Base-by-base conservation (phyloP, 2,113 vertebrate species). In the Dinomys branickii region DNA sequence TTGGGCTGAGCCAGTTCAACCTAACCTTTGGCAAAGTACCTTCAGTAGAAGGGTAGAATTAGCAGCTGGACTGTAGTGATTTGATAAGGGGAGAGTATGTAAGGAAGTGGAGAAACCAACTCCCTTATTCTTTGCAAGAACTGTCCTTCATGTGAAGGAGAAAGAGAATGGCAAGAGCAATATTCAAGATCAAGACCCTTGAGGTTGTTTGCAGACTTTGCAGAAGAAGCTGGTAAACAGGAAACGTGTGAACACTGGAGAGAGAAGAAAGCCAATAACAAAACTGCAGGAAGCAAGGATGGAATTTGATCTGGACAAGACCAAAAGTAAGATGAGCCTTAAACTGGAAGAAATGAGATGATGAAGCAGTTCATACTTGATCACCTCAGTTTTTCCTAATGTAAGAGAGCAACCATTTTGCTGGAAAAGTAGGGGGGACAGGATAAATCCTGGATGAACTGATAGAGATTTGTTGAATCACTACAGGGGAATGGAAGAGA, bases 111-210 rank as follows among this genome's bases (percentile, higher is more conserved):
- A 94, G 30, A 85, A 85, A 91, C 85, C 41, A 77, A 88, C 30
- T 69, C 69, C 61, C 63, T 91, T 96, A 65, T 54, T 95, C 28
- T 89, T 94, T 80, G 47, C 5, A 81, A 94, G 67, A 97, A 87
- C 19, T 28, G 69, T 59, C 26, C 73, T 94, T 75, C 22, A 13
- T 75, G 4, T 85, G 73, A 94, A 91, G 61, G 77, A 89, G 47
- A 85, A 88, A 88, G 50, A 59, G 56, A 58, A 4, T 93, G 38
- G 16, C 30, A 73, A n/a, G 47, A 96, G 67, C 89, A 93, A 90
- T 73, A 81, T 58, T n/a, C 14, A 63, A 73, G 81, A 77, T 91
- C 41, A 92, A 90, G 41, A 73, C 7, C 24, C 54, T 80, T 63
- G 61, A 94, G 35, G 6, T 75, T 85, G 4, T 24, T 80, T 84